phyloP scores from a whole-genome alignment of 1,140 invertebrate genomes.

The Steinernema feltiae region DNA sequence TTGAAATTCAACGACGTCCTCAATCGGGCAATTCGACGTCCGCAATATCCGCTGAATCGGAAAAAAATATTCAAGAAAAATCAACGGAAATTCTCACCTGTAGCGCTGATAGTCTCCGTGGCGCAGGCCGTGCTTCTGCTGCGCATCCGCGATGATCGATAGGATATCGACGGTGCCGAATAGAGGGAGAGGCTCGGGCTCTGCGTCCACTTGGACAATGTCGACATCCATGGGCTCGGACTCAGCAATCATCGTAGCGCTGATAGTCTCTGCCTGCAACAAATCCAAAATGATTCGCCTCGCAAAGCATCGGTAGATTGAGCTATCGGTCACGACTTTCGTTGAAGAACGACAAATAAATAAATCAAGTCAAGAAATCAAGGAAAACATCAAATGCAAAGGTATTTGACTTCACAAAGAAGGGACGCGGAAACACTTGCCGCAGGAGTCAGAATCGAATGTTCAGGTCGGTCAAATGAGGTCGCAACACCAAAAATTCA shows the following conservation, averaged over 20 bases:
- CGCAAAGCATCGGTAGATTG: too few relatives aligned
- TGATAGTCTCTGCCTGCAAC: background rate
- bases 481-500: too few relatives aligned
- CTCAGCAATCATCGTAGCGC: constrained; percentile 28
- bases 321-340: too few relatives aligned
- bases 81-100: too few relatives aligned
- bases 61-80: background rate
- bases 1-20: constrained; percentile 85
- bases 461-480: too few relatives aligned
- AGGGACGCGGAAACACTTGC: too few relatives aligned
- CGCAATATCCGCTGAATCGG: constrained; percentile 73
- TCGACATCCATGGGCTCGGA: constrained; percentile 40
- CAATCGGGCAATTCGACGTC: constrained; percentile 76
- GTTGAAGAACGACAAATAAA: too few relatives aligned
- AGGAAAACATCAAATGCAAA: too few relatives aligned
- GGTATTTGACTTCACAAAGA: too few relatives aligned
- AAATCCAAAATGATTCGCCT: too few relatives aligned
- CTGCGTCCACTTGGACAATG: constrained; percentile 6
- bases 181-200: constrained; percentile 23
- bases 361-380: too few relatives aligned
- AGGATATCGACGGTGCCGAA: constrained; percentile 67
- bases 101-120: constrained; percentile 96
- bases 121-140: constrained; percentile 92
- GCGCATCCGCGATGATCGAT: constrained; percentile 84
- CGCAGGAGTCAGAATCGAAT: too few relatives aligned